A percentile compares a stretch with the other conserved stretches of the same genome.
Evolutionary conservation across 1,140 invertebrate genomes (phyloP).

Genomic region (Tribolium castaneum): DNA sequence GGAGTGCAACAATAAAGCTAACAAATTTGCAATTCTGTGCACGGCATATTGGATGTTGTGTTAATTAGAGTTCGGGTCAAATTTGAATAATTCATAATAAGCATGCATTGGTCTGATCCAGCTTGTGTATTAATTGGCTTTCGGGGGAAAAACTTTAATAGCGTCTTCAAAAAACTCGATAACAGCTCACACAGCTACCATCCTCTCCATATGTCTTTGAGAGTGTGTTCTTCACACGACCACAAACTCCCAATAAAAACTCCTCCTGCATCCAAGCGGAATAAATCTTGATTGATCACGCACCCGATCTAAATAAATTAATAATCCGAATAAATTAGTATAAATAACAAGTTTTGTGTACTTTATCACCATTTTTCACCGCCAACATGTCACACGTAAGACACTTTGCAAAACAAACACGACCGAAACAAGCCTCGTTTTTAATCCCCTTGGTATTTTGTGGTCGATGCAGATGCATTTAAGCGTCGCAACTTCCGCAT

Average conservation of each 20-base stretch:
- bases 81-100: not conserved
- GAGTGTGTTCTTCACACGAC: too few species aligned
- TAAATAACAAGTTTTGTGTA: not conserved
- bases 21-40: not conserved
- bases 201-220: not conserved
- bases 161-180: not conserved
- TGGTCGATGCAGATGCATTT: constrained; percentile 16
- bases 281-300: constrained; percentile 15
- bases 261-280: not conserved
- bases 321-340: constrained; percentile 6
- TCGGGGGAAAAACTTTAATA: not conserved
- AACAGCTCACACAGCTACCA: not conserved
- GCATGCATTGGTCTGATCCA: not conserved
- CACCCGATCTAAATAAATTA: constrained; percentile 3
- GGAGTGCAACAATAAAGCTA: not conserved
- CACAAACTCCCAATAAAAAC: too few species aligned
- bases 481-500: constrained; percentile 3
- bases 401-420: constrained; percentile 12
- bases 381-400: not conserved
- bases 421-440: not conserved
- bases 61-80: not conserved
- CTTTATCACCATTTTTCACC: constrained; percentile 1
- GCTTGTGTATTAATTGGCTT: not conserved
- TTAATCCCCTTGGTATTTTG: not conserved
- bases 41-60: not conserved